These are phyloP conservation scores for Sorex fumeus DNA, from an alignment of 2,113 vertebrate species.

Conservation along the genomic window DNA sequence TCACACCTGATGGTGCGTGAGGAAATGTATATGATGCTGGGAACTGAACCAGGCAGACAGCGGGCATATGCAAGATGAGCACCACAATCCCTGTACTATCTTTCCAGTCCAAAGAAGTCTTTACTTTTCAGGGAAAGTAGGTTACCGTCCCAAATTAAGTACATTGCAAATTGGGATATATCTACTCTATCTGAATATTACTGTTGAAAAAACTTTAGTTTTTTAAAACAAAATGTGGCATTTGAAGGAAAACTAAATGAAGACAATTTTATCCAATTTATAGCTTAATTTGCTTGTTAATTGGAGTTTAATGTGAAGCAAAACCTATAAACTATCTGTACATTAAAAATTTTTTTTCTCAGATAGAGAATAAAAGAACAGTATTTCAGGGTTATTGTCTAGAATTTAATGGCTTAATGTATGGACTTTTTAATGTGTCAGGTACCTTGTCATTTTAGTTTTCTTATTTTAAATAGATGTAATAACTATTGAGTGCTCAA, in stretches of 20 bases:
- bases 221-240: constrained; percentile 16
- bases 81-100: too few species aligned
- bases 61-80: too few species aligned
- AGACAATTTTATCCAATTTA: constrained; percentile 13
- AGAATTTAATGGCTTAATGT: not conserved
- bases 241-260: constrained; percentile 59
- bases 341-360: not conserved
- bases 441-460: not conserved
- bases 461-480: not conserved
- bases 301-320: constrained; percentile 19
- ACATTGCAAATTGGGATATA: not conserved
- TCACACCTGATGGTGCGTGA: too few species aligned
- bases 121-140: constrained; percentile 6
- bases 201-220: constrained; percentile 27
- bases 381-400: not conserved
- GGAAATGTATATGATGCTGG: too few species aligned
- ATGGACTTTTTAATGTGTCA: not conserved
- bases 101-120: not conserved
- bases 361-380: not conserved
- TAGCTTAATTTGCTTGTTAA: not conserved
- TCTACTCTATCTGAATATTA: constrained; percentile 25
- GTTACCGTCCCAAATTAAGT: not conserved
- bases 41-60: too few species aligned
- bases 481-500: constrained; percentile 40
- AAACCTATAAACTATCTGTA: not conserved